Base-by-base conservation (phyloP, 2,113 vertebrate genomes). In the Cheirogaleus medius region DNA sequence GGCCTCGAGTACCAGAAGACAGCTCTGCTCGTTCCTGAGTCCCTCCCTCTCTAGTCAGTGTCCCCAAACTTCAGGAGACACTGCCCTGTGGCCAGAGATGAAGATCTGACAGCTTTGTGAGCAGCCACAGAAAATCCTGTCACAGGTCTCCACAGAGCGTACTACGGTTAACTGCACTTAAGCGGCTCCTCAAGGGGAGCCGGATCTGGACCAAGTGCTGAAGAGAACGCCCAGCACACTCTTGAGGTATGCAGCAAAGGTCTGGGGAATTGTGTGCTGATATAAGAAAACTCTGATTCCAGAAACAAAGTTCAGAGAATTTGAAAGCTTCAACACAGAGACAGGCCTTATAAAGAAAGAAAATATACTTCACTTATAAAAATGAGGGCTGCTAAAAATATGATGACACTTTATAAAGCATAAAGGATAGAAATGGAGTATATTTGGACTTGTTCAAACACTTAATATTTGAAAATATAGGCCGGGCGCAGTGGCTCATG, bases 281-380 rank as follows among this genome's bases (percentile, higher is more conserved):
- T n/a, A 21, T 86, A 54, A 85, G 71, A 85, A 95, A 91, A 64
- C 10, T 64, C 32, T 37, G 11, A 88, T 81, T 27, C 39, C 71
- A 86, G 71, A 27, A 66, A 37, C 56, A 82, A 54, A 42, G 21
- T 47, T n/a, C 47, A 27, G 27, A 91, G 49, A 47, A 56, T 18
- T 34, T 39, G 32, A 80, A 85, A 76, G 77, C 29, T 82, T 95
- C 32, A 32, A 56, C 34, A 15, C 2, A 88, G 17, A 78, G 17
- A 60, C 0, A 64, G 18, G 42, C 58, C 90, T 83, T n/a, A 13
- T 20, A 5, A 54, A 56, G 34, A 17, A 39, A 32, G 17, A 86
- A 42, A 60, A 56, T 32, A 47, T 47, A 58, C 21, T 71, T 54
- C 25, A 47, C 25, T 84, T 89, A 42, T 64, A 47, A 84, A 88